Evolutionary conservation across 2,797 vertebrate species (phyloP).

Genomic region (Characodon lateralis): DNA sequence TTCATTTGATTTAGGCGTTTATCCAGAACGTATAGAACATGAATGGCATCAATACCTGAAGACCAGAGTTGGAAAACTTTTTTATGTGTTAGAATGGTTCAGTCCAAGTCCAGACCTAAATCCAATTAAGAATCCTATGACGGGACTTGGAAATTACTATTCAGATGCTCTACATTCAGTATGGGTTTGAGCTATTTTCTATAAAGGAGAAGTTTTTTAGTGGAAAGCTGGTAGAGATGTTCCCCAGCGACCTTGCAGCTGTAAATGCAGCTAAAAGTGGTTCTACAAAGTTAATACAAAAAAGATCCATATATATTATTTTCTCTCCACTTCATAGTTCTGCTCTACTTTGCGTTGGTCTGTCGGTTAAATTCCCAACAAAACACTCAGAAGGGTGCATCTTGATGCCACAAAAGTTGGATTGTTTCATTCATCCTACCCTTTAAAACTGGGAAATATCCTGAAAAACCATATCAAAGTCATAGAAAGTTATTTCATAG

Average conservation of each 20-base stretch:
- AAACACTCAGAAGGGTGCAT: neutral
- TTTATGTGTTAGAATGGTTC: neutral
- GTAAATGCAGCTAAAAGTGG: neutral
- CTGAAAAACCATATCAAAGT: neutral
- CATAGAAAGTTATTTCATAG: neutral
- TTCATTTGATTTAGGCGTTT: too few relatives aligned
- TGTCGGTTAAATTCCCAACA: neutral
- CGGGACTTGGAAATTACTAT: neutral
- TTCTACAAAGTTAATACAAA: neutral
- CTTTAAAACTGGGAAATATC: neutral
- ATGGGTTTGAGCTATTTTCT: neutral
- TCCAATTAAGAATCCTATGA: neutral
- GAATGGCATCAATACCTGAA: neutral
- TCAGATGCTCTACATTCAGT: neutral
- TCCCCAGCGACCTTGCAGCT: too few relatives aligned
- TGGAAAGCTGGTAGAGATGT: neutral
- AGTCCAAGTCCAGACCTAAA: neutral
- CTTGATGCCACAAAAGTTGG: neutral
- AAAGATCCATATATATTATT: neutral
- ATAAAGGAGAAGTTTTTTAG: neutral
- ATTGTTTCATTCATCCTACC: too few relatives aligned
- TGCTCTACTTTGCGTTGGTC: neutral
- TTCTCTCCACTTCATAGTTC: neutral
- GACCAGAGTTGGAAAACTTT: neutral
- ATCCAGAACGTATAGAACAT: too few relatives aligned